Evolutionary conservation across 2,888 invertebrate species (phyloP), one percentile per base, ranked within the genome.

Genomic region (Leuctra nigra): DNA sequence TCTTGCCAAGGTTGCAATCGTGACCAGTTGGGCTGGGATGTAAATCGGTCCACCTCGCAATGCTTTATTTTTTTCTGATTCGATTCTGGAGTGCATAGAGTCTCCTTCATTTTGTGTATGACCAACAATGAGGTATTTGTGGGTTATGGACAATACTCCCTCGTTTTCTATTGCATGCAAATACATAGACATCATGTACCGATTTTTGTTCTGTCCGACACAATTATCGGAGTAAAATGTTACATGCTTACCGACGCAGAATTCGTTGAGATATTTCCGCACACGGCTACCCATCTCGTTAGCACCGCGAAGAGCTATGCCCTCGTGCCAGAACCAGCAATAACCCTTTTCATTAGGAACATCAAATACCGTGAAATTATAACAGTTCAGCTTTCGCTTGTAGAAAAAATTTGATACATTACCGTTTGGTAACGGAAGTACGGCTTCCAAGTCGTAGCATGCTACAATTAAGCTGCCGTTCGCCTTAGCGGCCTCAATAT

Each of bases 141-240:
- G 39, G n/a, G 36, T 53, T 20, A 53, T 53, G n/a, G 39, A 18
- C 13, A 36, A 23, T 16, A 39, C 39, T 2, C 4, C 53, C 18
- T 2, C 6, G 4, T 16, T 39, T 38, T 38, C 13, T 7, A 53
- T 16, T 4, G 39, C 20, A 22, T 53, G 24, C 39, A 53, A 18
- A 18, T 23, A 53, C 38, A 53, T 36, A n/a, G 22, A n/a, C 38
- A 24, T 39, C 23, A 53, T 36, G 36, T 14, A 22, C n/a, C 33
- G 25, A 33, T 53, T 53, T n/a, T 53, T 22, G 39, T 53, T 53
- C 22, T 53, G 53, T 18, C 6, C 53, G 13, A 36, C 36, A 36
- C 53, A 53, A 38, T 53, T 53, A 36, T 53, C 39, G 20, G 53
- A 38, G 14, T 20, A 53, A 14, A 53, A 53, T 38, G 39, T 53